Percentiles rank a stretch among this genome's conserved stretches.
Evolutionary conservation across 2,888 invertebrate species (phyloP).

Genomic region (Blera fallax): DNA sequence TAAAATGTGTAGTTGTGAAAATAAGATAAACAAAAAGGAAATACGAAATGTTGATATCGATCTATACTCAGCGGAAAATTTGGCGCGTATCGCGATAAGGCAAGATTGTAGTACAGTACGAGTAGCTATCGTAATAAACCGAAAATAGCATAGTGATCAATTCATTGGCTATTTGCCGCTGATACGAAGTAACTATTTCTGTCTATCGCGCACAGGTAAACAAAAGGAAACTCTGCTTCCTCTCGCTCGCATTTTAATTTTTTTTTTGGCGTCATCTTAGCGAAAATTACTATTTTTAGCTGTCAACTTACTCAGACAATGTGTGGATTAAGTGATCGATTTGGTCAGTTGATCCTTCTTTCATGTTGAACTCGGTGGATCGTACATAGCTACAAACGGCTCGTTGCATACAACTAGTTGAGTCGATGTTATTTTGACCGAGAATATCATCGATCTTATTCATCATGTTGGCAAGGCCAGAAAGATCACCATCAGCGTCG

Average conservation of each 20-base stretch:
- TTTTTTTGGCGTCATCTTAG: slow-evolving; percentile 39
- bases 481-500: slow-evolving; percentile 83
- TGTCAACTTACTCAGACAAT: slow-evolving; percentile 84
- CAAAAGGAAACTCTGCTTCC: slow-evolving; percentile 14
- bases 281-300: slow-evolving; percentile 47
- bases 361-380: slow-evolving; percentile 86
- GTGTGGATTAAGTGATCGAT: slow-evolving; percentile 85
- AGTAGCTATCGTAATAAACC: not conserved
- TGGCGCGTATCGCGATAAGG: slow-evolving; percentile 28
- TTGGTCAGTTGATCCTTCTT: slow-evolving; percentile 85
- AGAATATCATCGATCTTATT: slow-evolving; percentile 86
- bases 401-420: slow-evolving; percentile 87
- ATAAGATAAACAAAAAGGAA: not conserved
- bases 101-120: not conserved
- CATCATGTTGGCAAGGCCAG: slow-evolving; percentile 85
- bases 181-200: slow-evolving; percentile 18
- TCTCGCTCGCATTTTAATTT: not conserved
- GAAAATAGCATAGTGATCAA: slow-evolving; percentile 60
- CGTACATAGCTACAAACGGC: slow-evolving; percentile 88
- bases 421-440: slow-evolving; percentile 87
- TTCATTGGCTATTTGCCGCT: slow-evolving; percentile 42
- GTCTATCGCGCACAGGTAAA: slow-evolving; percentile 46
- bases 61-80: not conserved
- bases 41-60: not conserved
- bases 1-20: slow-evolving; percentile 15